phyloP scores from a whole-genome alignment of 2,888 invertebrate species.

The Chrysotoxum bicinctum region DNA sequence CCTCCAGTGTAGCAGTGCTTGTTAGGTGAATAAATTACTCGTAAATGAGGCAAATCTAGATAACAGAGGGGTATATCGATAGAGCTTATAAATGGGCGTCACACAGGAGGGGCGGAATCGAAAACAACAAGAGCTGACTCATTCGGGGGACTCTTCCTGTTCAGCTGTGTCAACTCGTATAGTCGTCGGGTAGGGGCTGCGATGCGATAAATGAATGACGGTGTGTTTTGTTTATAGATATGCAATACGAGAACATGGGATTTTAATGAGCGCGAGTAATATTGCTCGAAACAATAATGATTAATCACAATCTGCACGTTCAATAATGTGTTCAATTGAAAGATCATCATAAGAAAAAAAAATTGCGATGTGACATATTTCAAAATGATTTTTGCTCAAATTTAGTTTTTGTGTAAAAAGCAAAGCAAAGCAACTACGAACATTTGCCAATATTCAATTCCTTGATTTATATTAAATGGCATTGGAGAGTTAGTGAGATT shows the following conservation, averaged over 20 bases:
- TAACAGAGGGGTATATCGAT: background rate
- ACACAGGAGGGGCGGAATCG: background rate
- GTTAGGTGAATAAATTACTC: conserved; percentile 55
- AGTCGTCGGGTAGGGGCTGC: background rate
- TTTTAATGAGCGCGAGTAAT: background rate
- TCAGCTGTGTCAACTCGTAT: conserved; percentile 30
- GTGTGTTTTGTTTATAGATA: conserved; percentile 3
- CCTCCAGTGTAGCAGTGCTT: conserved; percentile 1
- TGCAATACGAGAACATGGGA: background rate
- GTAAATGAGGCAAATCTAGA: conserved; percentile 28
- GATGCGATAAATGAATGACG: conserved; percentile 3
- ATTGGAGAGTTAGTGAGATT: no score
- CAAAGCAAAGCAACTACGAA: no score
- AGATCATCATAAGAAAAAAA: background rate
- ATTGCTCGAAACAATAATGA: background rate
- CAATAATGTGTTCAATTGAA: background rate
- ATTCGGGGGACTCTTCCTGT: conserved; percentile 19
- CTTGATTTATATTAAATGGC: no score
- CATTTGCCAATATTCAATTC: no score
- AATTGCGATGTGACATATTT: no score
- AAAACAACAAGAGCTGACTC: conserved; percentile 32
- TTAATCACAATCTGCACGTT: background rate
- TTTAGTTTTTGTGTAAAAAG: no score
- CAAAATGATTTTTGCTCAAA: no score
- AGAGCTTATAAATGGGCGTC: conserved; percentile 30